These are phyloP conservation scores for Galago senegalensis DNA, from an alignment of 2,797 vertebrate genomes.

Conservation along the genomic window DNA sequence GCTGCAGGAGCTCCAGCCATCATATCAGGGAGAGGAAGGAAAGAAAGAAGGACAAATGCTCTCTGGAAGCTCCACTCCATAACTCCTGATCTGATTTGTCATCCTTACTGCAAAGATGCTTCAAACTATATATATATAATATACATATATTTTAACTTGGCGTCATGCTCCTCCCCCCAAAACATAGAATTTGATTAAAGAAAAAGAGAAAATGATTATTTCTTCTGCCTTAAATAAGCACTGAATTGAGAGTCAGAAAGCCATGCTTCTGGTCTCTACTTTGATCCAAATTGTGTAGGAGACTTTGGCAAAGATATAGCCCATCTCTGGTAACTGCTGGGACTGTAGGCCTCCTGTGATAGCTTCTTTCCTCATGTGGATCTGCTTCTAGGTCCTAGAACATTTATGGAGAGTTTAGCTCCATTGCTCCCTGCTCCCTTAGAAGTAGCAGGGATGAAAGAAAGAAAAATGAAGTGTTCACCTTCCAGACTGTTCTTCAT, in stretches of 20 bases:
- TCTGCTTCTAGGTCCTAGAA: background rate
- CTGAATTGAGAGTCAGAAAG: background rate
- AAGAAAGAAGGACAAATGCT: background rate
- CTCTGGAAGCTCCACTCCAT: background rate
- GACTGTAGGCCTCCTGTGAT: background rate
- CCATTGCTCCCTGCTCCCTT: too few species aligned
- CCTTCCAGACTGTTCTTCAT: background rate
- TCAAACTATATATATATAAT: background rate
- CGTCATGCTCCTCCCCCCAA: background rate
- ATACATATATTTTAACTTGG: background rate
- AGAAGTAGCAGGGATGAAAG: background rate
- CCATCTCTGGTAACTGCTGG: background rate
- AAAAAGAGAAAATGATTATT: background rate
- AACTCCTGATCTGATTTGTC: background rate
- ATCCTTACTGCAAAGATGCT: background rate
- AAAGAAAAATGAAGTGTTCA: background rate
- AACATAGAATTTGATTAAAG: background rate
- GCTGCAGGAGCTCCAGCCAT: background rate
- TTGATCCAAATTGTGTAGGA: background rate
- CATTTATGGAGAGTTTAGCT: background rate
- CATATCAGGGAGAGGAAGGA: background rate
- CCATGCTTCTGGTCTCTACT: background rate
- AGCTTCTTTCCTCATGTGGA: background rate
- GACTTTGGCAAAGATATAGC: background rate
- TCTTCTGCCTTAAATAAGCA: background rate